Conservation (phyloP, 2,888 invertebrate genomes). For the Eupeodes latifasciatus region DNA sequence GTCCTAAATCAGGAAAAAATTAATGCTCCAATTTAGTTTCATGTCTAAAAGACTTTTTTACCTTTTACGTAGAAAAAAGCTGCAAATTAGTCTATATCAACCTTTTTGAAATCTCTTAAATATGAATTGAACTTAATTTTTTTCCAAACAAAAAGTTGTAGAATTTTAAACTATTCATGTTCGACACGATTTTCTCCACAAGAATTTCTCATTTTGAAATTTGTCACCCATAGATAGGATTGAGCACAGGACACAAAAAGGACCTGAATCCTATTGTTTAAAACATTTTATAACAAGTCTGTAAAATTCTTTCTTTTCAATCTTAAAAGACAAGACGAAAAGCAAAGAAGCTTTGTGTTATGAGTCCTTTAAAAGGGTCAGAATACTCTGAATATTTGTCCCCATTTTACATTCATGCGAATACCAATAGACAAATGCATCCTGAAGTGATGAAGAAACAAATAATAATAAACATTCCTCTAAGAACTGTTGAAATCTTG, state of each 20-base stretch:
- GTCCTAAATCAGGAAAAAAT: too few species aligned
- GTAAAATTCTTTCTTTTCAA: background rate
- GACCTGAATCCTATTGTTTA: background rate
- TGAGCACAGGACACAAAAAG: background rate
- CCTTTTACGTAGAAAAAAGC: too few species aligned
- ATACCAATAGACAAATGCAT: background rate
- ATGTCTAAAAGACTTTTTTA: background rate
- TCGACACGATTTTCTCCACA: too few species aligned
- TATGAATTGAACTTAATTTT: too few species aligned
- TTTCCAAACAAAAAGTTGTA: too few species aligned
- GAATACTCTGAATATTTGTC: background rate
- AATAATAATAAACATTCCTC: background rate
- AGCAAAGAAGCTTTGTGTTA: background rate
- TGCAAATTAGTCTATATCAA: too few species aligned
- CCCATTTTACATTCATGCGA: background rate
- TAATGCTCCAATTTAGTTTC: background rate
- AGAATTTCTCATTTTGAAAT: too few species aligned
- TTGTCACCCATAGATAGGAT: too few species aligned
- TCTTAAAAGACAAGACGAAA: background rate
- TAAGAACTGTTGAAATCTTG: background rate
- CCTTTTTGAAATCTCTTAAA: too few species aligned
- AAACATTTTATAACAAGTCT: background rate
- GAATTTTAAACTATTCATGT: too few species aligned
- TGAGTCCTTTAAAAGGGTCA: background rate
- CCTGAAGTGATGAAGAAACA: background rate